Conservation (phyloP, 2,797 vertebrate species). For the Artibeus jamaicensis region DNA sequence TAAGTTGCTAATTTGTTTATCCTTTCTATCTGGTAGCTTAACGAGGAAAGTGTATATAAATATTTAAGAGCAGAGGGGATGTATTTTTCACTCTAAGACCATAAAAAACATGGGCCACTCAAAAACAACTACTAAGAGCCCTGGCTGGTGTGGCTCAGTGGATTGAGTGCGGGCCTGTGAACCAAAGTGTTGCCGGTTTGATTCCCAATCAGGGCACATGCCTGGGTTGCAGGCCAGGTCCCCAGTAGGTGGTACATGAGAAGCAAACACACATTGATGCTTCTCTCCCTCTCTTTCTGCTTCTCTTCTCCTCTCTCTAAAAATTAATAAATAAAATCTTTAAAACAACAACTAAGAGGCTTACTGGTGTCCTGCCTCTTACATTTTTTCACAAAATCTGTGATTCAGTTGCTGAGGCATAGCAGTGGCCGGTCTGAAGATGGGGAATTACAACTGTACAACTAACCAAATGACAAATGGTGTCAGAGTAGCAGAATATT, state of each 20-base stretch:
- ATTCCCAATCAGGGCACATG: no score
- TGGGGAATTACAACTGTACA: neutral
- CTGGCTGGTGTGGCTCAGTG: no score
- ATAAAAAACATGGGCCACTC: neutral
- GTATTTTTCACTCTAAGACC: neutral
- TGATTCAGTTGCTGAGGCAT: neutral
- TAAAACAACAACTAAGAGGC: neutral
- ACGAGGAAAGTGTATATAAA: neutral
- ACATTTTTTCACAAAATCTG: conserved; percentile 30
- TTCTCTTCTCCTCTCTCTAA: no score
- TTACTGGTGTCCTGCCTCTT: neutral
- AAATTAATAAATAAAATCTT: no score
- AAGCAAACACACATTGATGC: no score
- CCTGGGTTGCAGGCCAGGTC: no score
- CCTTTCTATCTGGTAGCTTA: neutral
- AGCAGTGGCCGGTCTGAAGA: neutral
- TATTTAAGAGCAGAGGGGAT: neutral
- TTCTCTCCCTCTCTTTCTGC: no score
- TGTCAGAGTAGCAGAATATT: neutral
- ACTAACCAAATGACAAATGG: neutral
- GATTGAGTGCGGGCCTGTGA: no score
- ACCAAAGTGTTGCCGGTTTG: no score
- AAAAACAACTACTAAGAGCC: neutral
- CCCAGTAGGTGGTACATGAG: no score
- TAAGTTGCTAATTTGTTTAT: conserved; percentile 24